Evolutionary conservation across 2,113 vertebrate genomes (phyloP).

Genomic region (Carollia perspicillata): DNA sequence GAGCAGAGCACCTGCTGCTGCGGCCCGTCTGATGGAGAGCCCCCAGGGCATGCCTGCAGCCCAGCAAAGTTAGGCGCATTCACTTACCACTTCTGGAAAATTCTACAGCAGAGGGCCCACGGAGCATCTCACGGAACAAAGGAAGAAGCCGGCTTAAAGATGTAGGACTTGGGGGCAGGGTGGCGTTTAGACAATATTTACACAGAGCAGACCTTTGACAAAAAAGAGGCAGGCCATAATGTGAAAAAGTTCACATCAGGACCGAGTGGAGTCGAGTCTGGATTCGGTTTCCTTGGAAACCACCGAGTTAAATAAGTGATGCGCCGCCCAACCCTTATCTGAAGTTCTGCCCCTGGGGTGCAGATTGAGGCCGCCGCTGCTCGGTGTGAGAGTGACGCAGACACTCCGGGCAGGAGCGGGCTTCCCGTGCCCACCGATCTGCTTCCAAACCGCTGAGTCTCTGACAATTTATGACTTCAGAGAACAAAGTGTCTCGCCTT

Average conservation of each 20-base stretch:
- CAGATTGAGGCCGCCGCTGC: not conserved
- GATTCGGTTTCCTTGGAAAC: constrained; percentile 59
- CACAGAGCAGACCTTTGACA: not conserved
- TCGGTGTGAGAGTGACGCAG: constrained; percentile 17
- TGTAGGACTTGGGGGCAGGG: not conserved
- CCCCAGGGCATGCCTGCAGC: no score
- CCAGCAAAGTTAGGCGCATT: not conserved
- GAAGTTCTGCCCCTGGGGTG: constrained; percentile 6
- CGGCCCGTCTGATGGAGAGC: not conserved
- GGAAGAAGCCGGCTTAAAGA: not conserved
- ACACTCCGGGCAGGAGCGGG: not conserved
- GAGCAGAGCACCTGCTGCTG: not conserved
- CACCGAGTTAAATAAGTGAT: constrained; percentile 34
- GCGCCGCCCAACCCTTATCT: constrained; percentile 36
- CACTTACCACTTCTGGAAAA: not conserved
- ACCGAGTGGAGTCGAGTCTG: not conserved
- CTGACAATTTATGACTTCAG: not conserved
- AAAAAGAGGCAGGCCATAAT: not conserved
- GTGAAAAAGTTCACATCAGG: not conserved
- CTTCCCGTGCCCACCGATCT: constrained; percentile 29
- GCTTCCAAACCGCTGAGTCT: constrained; percentile 18
- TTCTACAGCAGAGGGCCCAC: not conserved
- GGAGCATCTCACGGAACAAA: not conserved
- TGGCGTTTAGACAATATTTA: not conserved
- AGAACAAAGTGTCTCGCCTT: not conserved